These are phyloP conservation scores for Branchinecta lynchi DNA, from an alignment of 1,140 invertebrate species.

Conservation along the genomic window DNA sequence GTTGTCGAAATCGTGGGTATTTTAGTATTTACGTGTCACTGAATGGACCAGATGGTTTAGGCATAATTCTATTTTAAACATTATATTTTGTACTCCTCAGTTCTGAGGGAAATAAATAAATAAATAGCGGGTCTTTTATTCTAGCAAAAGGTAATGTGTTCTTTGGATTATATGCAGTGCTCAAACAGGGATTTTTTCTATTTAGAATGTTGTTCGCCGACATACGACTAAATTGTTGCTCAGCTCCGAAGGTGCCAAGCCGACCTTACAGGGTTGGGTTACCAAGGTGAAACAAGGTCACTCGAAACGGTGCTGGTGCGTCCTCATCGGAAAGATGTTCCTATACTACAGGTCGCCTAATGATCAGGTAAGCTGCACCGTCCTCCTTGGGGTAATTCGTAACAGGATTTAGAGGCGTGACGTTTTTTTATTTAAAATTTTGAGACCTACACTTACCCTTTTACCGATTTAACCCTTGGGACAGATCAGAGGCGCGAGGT, in stretches of 20 bases:
- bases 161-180: no score
- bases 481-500: no score
- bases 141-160: no score
- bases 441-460: no score
- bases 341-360: conserved; percentile 81
- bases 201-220: conserved; percentile 71
- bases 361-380: conserved; percentile 52
- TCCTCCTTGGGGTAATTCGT: neutral
- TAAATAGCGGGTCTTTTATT: no score
- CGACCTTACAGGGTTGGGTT: conserved; percentile 81
- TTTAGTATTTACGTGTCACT: no score
- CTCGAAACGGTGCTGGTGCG: conserved; percentile 86
- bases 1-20: no score
- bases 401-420: neutral
- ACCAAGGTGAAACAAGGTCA: conserved; percentile 91
- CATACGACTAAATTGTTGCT: conserved; percentile 78
- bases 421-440: conserved; percentile 22
- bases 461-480: no score
- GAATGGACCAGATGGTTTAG: no score
- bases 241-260: conserved; percentile 79
- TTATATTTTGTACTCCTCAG: no score
- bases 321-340: conserved; percentile 87
- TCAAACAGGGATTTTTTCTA: conserved; percentile 21
- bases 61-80: no score
- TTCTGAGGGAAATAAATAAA: no score